Conservation (phyloP, 2,888 invertebrate species). For the Sympetrum striolatum region DNA sequence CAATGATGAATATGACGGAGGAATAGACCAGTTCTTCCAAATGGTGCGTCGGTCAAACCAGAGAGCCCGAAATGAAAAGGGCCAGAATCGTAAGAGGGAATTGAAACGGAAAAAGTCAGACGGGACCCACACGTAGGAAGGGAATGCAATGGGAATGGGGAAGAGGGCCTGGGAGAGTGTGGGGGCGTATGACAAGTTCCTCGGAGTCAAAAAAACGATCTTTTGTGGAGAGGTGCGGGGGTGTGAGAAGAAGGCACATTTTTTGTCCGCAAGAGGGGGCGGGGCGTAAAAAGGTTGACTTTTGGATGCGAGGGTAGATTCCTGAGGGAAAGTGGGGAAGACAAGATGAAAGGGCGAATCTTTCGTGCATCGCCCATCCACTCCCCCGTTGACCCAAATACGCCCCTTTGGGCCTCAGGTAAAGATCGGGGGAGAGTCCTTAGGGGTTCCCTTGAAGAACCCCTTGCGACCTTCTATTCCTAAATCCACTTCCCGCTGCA, state of each 20-base stretch:
- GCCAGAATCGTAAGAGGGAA: no score
- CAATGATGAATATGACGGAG: no score
- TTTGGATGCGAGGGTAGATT: neutral
- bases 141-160: neutral
- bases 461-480: neutral
- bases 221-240: neutral
- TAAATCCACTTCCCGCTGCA: neutral
- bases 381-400: neutral
- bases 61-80: no score
- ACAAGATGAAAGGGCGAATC: neutral
- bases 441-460: neutral
- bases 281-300: neutral
- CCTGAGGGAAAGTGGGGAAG: neutral
- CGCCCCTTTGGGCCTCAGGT: neutral
- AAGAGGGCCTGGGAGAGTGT: neutral
- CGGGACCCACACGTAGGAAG: no score
- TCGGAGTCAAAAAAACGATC: neutral
- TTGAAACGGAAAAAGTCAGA: no score
- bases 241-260: neutral
- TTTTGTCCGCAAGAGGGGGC: neutral
- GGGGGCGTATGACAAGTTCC: neutral
- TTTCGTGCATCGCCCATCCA: neutral
- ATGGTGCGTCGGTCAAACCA: no score
- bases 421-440: neutral
- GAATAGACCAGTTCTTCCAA: no score